Conservation (phyloP, 2,113 vertebrate species). For the Limanda limanda region DNA sequence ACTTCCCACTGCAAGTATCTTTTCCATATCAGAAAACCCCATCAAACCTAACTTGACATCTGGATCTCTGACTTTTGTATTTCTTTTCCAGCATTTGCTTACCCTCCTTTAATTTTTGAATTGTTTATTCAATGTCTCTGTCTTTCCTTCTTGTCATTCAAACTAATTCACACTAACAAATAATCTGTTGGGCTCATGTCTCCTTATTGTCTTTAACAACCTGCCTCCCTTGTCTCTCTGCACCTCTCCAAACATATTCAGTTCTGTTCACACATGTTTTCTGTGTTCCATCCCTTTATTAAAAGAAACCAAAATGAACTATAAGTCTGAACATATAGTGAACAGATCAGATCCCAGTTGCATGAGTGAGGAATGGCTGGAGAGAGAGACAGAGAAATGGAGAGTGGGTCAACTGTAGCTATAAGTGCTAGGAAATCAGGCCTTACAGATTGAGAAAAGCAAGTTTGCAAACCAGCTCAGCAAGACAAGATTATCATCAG, state of each 20-base stretch:
- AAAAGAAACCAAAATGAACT: slow-evolving; percentile 45
- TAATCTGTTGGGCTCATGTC: slow-evolving; percentile 6
- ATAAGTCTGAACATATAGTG: slow-evolving; percentile 46
- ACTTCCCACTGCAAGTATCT: no score
- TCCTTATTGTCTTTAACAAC: slow-evolving; percentile 26
- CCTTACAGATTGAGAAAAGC: slow-evolving; percentile 51
- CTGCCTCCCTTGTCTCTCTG: slow-evolving; percentile 7
- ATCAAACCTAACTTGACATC: no score
- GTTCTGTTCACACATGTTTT: slow-evolving; percentile 40
- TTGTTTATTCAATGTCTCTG: not conserved
- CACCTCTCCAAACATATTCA: slow-evolving; percentile 26
- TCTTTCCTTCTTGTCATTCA: slow-evolving; percentile 19
- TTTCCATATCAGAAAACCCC: no score
- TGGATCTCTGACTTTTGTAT: no score
- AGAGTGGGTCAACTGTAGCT: slow-evolving; percentile 55
- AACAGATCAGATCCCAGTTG: slow-evolving; percentile 45
- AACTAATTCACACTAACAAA: slow-evolving; percentile 32
- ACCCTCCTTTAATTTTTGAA: not conserved
- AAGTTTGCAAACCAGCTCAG: slow-evolving; percentile 64
- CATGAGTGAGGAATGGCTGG: slow-evolving; percentile 23
- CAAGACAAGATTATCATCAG: slow-evolving; percentile 70
- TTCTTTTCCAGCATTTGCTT: not conserved
- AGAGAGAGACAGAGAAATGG: not conserved
- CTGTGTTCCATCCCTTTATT: slow-evolving; percentile 41
- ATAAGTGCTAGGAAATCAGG: slow-evolving; percentile 54